Evolutionary conservation across 2,797 vertebrate species (phyloP), one percentile per base, ranked within the genome.

Genomic region (Alcedo atthis): DNA sequence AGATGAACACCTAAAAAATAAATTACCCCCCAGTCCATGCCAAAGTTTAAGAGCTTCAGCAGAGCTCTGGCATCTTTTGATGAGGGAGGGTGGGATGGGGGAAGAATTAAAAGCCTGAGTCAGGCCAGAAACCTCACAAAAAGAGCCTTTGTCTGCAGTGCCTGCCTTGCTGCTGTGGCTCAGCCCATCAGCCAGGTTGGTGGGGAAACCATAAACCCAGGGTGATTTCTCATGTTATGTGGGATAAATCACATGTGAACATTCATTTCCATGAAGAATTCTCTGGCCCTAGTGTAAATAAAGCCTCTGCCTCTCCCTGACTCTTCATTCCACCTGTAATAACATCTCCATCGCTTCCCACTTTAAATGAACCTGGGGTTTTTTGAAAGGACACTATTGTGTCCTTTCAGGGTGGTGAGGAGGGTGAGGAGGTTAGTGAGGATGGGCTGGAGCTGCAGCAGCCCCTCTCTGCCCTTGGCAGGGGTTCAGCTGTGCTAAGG

Each of bases 401-500:
- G 87, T 85, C 91, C 75, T 89, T 2, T 19, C 2, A 25, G 85
- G 66, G 58, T 0, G 0, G 76, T 68, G 86, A 91, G 85, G 90
- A 83, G 64, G 84, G 26, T 17, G 40, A 85, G 81, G 35, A 66
- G 40, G 55, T n/a, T 83, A 70, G 26, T 4, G 14, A 69, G 71
- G 68, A n/a, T 74, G 64, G 35, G 78, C 75, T 87, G 82, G 88
- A 87, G 79, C 88, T 85, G 90, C 19, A 9, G 54, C 76, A 85
- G 32, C 80, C 13, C 30, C 28, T 57, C 14, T 53, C 43, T 91
- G 90, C 42, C 81, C 71, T 66, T 78, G 86, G 42, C 95, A 99
- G 98, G 98, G 98, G 92, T 99, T 99, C 85, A 95, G 98, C 69
- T 99, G 98, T 6, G 98, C 99, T 95, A 99, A 99, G 98, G 98